A percentile compares a stretch with the other conserved stretches of the same genome.
These are phyloP conservation scores for Polyploca ridens DNA, from an alignment of 2,888 invertebrate species.

Conservation along the genomic window DNA sequence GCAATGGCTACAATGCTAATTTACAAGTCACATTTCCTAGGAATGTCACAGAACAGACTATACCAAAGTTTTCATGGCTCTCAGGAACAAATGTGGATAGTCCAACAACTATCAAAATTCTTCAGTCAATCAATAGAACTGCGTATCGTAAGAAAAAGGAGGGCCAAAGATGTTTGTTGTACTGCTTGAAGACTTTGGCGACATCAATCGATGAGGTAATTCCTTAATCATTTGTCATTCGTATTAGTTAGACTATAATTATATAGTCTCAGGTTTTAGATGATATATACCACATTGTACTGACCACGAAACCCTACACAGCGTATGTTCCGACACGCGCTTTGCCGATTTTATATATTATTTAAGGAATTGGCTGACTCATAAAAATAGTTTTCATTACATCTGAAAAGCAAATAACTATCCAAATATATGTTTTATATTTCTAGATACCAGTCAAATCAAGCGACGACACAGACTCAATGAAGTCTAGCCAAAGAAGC, in stretches of 20 bases:
- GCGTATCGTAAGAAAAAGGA: constrained; percentile 93
- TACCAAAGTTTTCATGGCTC: constrained; percentile 81
- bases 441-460: constrained; percentile 82
- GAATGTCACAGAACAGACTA: constrained; percentile 73
- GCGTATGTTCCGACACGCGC: too few relatives aligned
- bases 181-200: constrained; percentile 88
- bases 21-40: constrained; percentile 86
- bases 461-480: constrained; percentile 79
- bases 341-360: too few relatives aligned
- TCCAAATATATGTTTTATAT: background rate
- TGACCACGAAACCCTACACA: too few relatives aligned
- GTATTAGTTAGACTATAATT: too few relatives aligned
- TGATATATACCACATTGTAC: too few relatives aligned
- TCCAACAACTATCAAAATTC: constrained; percentile 87
- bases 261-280: too few relatives aligned
- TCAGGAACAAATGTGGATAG: constrained; percentile 87
- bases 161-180: constrained; percentile 94
- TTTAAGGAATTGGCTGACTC: too few relatives aligned
- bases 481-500: constrained; percentile 77
- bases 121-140: constrained; percentile 92
- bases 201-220: constrained; percentile 79
- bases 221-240: background rate
- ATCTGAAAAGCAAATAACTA: too few relatives aligned
- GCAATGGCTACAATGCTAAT: constrained; percentile 81
- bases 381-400: too few relatives aligned